phyloP scores from a whole-genome alignment of 2,113 vertebrate species.

The Australoheros scitulus region DNA sequence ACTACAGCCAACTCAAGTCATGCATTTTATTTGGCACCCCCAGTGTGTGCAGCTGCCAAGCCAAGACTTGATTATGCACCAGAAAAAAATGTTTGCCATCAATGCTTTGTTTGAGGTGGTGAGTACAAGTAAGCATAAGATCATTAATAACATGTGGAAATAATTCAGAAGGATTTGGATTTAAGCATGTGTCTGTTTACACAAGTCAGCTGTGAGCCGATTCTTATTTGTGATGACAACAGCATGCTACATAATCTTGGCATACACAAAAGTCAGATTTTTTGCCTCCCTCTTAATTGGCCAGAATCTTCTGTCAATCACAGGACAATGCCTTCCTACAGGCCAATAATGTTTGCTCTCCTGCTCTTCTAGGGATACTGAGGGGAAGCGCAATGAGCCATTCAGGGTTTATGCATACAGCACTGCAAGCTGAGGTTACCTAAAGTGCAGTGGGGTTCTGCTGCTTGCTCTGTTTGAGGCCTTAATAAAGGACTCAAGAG shows the following conservation, averaged over 20 bases:
- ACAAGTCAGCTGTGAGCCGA: background rate
- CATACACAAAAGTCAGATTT: background rate
- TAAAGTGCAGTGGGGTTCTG: constrained; percentile 65
- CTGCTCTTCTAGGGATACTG: constrained; percentile 18
- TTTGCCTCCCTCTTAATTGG: background rate
- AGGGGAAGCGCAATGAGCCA: constrained; percentile 5
- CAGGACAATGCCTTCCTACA: background rate
- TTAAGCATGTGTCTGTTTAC: background rate
- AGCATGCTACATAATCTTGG: constrained; percentile 1
- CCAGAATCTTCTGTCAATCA: constrained; percentile 12
- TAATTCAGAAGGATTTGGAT: constrained; percentile 23
- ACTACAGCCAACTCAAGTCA: background rate
- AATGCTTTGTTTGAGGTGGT: constrained; percentile 14
- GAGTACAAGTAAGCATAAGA: constrained; percentile 6
- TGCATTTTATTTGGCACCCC: background rate
- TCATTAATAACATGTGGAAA: constrained; percentile 28
- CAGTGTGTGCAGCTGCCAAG: background rate
- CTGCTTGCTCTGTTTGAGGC: constrained; percentile 60
- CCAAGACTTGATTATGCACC: constrained; percentile 12
- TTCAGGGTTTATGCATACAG: constrained; percentile 36
- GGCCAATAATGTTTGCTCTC: constrained; percentile 6
- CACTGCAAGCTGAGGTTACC: constrained; percentile 59
- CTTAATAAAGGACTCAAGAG: constrained; percentile 55
- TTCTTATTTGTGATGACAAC: constrained; percentile 13
- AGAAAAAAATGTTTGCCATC: constrained; percentile 4